Conservation (phyloP, 2,797 vertebrate genomes). For the Pempheris klunzingeri region DNA sequence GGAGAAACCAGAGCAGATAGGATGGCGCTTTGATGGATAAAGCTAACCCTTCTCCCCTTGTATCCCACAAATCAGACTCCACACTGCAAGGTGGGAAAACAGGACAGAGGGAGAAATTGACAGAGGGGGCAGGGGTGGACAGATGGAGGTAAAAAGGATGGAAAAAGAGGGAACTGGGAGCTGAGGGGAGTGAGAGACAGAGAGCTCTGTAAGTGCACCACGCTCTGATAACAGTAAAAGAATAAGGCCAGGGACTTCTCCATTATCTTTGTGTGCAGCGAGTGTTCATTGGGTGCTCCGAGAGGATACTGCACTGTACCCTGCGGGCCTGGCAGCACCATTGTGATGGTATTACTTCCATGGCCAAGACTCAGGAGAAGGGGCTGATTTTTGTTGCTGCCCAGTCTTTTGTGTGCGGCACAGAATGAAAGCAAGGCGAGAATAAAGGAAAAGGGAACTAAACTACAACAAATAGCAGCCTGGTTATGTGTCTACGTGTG, state of each 20-base stretch:
- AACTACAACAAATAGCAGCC: conserved; percentile 61
- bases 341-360: conserved; percentile 85
- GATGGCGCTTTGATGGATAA: conserved; percentile 62
- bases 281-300: conserved; percentile 73
- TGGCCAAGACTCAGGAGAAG: conserved; percentile 76
- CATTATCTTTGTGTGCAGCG: conserved; percentile 80
- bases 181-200: conserved; percentile 57
- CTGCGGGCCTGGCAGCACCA: conserved; percentile 73
- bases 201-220: conserved; percentile 77
- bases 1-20: conserved; percentile 50
- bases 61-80: conserved; percentile 52
- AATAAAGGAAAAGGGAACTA: conserved; percentile 48
- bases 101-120: conserved; percentile 49
- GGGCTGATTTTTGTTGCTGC: conserved; percentile 46
- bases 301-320: conserved; percentile 71
- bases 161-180: conserved; percentile 48
- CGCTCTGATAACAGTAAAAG: conserved; percentile 79
- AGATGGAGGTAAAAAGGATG: conserved; percentile 66
- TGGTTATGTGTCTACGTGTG: conserved; percentile 45
- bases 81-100: conserved; percentile 56
- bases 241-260: conserved; percentile 80
- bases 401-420: conserved; percentile 60
- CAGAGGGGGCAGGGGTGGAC: conserved; percentile 53
- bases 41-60: conserved; percentile 42
- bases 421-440: conserved; percentile 54